Base-by-base conservation (phyloP, 2,797 vertebrate species). In the Moxostoma hubbsi region DNA sequence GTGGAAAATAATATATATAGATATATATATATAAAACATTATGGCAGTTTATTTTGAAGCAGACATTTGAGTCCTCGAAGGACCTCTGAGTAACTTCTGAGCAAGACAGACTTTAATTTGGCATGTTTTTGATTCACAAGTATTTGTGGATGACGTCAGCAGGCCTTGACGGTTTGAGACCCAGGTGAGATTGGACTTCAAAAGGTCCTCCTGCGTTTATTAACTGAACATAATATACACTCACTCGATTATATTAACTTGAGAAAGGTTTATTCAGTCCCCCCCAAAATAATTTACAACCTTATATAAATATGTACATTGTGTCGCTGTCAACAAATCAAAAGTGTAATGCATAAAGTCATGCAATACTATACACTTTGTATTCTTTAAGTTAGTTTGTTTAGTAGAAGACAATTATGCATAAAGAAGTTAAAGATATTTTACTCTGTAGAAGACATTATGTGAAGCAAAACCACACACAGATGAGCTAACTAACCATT, bases 251-350 rank as follows among this genome's bases (percentile, higher is more conserved):
- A 6, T 64, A 57, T 62, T 62, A 12, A 62, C 11, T 3, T 68
- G 54, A 71, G 57, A 87, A 86, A 85, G 36, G 87, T 89, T 84
- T 66, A 89, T 88, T 88, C 88, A 83, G 24, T 62, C 13, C 6
- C 87, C 88, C 82, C 87, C 5, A 85, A 86, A 61, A 80, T 47
- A 72, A 84, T 84, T 73, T 84, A 86, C 81, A 80, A 75, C n/a
- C 90, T 45, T 89, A 90, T 83, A 86, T 87, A 92, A 86, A 89
- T 92, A 83, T 81, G 61, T 86, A 92, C 64, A 79, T 76, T 10
- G 64, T 65, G 9, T 18, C 24, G n/a, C 64, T 16, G 50, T 74
- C 50, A n/a, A n/a, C 43, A 72, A 64, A 68, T 74, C 18, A 75
- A 51, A 53, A 69, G 43, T 24, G 61, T 73, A 84, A 75, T 7